These are phyloP conservation scores for Syrrhaptes paradoxus DNA, from an alignment of 2,113 vertebrate species.

Conservation along the genomic window DNA sequence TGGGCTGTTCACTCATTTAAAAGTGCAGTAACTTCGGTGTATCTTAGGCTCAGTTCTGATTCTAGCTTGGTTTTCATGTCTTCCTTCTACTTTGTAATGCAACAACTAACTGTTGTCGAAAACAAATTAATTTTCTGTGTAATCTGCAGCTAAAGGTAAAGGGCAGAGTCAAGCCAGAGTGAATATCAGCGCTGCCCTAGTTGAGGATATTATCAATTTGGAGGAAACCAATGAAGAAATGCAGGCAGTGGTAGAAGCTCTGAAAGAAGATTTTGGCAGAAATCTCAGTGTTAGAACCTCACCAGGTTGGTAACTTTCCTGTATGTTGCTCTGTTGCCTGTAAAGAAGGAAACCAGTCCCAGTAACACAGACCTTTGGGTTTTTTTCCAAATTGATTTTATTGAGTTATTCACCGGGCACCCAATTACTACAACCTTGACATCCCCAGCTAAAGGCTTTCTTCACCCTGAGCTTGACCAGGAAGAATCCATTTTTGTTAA, in stretches of 20 bases:
- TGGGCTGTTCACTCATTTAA: background rate
- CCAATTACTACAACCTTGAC: slow-evolving; percentile 1
- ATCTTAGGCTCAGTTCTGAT: background rate
- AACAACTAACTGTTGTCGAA: background rate
- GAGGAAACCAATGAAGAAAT: slow-evolving; percentile 86
- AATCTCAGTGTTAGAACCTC: slow-evolving; percentile 90
- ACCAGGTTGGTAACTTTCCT: slow-evolving; percentile 78
- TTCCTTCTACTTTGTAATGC: background rate
- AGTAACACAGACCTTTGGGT: background rate
- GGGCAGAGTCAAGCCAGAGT: slow-evolving; percentile 83
- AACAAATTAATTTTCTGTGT: background rate
- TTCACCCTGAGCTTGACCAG: slow-evolving; percentile 77
- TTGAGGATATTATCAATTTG: slow-evolving; percentile 91
- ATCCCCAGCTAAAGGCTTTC: slow-evolving; percentile 41
- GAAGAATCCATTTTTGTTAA: slow-evolving; percentile 83
- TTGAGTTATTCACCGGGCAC: background rate
- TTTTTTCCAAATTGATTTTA: background rate
- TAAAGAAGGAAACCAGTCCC: background rate
- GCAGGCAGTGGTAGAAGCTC: slow-evolving; percentile 78
- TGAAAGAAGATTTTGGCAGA: slow-evolving; percentile 92
- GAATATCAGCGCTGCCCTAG: slow-evolving; percentile 86
- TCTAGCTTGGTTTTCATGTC: background rate
- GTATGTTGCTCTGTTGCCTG: background rate
- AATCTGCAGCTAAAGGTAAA: slow-evolving; percentile 86
- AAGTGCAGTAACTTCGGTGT: background rate